phyloP scores from a whole-genome alignment of 2,113 vertebrate species.

The Spea bombifrons region DNA sequence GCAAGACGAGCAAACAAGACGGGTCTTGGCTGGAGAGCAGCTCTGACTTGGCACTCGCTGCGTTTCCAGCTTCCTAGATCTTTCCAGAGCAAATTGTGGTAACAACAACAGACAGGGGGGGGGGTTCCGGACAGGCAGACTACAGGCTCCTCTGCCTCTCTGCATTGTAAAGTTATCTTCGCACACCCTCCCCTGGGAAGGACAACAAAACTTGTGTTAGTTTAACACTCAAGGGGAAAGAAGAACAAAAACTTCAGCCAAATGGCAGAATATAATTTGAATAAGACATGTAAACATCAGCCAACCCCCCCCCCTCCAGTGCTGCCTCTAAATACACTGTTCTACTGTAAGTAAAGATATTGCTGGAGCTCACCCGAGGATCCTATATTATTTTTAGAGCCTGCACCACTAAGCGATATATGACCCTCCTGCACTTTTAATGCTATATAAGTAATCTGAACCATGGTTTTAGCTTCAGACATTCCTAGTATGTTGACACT shows the following conservation, averaged over 20 bases:
- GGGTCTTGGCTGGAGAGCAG: conserved; percentile 88
- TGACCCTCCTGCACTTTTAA: no score
- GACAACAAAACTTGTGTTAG: background rate
- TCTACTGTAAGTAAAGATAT: no score
- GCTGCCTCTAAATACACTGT: no score
- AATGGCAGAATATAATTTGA: background rate
- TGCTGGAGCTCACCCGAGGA: no score
- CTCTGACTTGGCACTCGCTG: conserved; percentile 81
- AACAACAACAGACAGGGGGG: conserved; percentile 53
- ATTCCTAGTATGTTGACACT: no score
- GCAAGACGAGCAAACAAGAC: conserved; percentile 94
- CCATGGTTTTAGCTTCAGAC: no score
- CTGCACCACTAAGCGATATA: no score
- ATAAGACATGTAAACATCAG: background rate
- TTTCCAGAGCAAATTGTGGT: conserved; percentile 52
- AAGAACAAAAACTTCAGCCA: background rate
- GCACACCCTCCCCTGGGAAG: background rate
- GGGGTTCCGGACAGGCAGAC: conserved; percentile 38
- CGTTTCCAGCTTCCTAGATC: conserved; percentile 79
- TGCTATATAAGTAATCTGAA: no score
- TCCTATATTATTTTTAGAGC: no score
- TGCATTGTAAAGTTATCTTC: background rate
- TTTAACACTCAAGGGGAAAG: background rate
- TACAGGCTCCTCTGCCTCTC: conserved; percentile 41
- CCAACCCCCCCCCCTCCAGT: background rate